These are phyloP conservation scores for Agapostemon virescens DNA, from an alignment of 2,888 invertebrate genomes.

Conservation along the genomic window DNA sequence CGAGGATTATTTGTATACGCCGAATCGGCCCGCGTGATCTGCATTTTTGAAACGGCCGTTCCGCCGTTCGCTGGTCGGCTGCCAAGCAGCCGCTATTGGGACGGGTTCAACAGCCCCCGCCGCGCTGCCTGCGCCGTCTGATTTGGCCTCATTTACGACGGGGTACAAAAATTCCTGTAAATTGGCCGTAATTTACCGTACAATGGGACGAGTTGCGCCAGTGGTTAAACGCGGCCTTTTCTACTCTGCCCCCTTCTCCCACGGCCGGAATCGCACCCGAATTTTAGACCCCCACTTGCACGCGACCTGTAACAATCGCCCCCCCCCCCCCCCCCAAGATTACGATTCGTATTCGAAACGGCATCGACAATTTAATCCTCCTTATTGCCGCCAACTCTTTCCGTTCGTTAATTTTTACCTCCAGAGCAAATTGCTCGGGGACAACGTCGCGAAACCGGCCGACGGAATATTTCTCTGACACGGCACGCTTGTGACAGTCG, in stretches of 20 bases:
- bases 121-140: conserved; percentile 68
- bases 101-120: conserved; percentile 73
- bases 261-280: conserved; percentile 14
- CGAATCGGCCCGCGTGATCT: conserved; percentile 59
- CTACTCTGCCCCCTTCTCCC: not conserved
- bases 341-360: conserved; percentile 25
- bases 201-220: conserved; percentile 57
- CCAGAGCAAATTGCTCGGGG: conserved; percentile 2
- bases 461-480: not conserved
- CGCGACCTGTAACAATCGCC: not conserved
- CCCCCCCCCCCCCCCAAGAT: not conserved
- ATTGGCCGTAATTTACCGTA: conserved; percentile 74
- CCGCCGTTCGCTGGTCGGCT: conserved; percentile 52
- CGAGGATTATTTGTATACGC: conserved; percentile 62
- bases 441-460: conserved; percentile 5
- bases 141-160: conserved; percentile 76
- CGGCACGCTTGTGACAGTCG: not conserved
- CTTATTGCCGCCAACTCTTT: conserved; percentile 9
- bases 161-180: conserved; percentile 74
- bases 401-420: conserved; percentile 13
- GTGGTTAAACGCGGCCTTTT: conserved; percentile 49
- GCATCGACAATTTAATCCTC: conserved; percentile 20
- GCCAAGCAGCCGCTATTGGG: conserved; percentile 61
- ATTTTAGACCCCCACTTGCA: conserved; percentile 28
- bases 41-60: conserved; percentile 62